These are phyloP conservation scores for Ptychodera flava DNA, from an alignment of 35 echinoderm and acorn worm genomes.

Conservation along the genomic window DNA sequence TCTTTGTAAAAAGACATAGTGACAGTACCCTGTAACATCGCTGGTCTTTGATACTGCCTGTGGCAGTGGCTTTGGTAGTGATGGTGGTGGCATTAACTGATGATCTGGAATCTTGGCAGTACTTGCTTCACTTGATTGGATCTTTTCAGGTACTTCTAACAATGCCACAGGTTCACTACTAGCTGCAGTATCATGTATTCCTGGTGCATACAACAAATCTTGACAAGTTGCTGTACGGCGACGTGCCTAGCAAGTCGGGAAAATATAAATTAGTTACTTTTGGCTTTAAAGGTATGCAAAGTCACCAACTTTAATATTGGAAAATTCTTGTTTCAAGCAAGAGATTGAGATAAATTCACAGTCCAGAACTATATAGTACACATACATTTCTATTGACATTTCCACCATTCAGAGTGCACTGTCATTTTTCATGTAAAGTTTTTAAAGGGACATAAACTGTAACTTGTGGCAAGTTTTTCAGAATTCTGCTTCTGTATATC, in stretches of 20 bases:
- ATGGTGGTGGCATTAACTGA: not conserved
- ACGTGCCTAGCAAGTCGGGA: not conserved
- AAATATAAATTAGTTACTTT: too few species aligned
- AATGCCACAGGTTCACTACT: not conserved
- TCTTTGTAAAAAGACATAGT: too few species aligned
- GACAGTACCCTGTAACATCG: not conserved
- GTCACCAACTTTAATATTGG: too few species aligned
- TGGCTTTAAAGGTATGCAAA: too few species aligned
- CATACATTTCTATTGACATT: not conserved
- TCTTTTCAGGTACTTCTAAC: not conserved
- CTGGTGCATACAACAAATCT: not conserved
- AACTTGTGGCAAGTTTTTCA: too few species aligned
- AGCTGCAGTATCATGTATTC: not conserved
- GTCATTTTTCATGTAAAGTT: not conserved
- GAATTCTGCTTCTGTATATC: too few species aligned
- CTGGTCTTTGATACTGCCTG: not conserved
- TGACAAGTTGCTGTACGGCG: not conserved
- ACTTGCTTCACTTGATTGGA: not conserved
- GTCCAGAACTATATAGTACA: too few species aligned
- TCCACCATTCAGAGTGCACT: not conserved
- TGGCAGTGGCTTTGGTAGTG: not conserved
- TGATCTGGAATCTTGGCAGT: too few species aligned
- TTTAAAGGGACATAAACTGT: too few species aligned
- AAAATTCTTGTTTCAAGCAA: too few species aligned
- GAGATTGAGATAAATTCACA: too few species aligned